Percentiles rank a stretch among this genome's conserved stretches.
Evolutionary conservation across 2,797 vertebrate species (phyloP).

Genomic region (Halcyon leucocephala): DNA sequence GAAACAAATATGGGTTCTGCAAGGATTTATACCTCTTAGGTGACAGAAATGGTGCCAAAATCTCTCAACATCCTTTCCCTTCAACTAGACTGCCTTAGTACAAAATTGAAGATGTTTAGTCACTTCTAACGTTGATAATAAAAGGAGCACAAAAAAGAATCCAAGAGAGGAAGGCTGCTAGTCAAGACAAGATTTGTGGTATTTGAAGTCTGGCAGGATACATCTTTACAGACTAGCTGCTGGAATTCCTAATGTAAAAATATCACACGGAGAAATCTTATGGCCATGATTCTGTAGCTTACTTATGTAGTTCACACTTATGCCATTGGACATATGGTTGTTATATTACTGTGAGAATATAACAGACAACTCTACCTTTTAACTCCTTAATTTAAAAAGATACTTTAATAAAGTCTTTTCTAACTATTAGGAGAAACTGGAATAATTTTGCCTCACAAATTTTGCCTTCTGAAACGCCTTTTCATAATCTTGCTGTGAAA

Average conservation of each 20-base stretch:
- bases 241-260: neutral
- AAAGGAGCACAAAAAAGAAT: neutral
- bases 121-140: neutral
- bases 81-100: neutral
- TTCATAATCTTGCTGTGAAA: neutral
- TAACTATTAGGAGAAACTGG: neutral
- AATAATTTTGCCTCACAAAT: neutral
- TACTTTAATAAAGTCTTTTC: neutral
- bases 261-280: neutral
- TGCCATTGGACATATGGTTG: neutral
- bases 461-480: neutral
- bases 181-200: neutral
- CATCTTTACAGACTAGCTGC: neutral
- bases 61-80: neutral
- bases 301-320: neutral
- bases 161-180: neutral
- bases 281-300: neutral
- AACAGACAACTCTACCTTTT: neutral
- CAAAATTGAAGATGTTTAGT: neutral
- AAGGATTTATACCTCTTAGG: neutral
- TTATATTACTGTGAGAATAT: neutral
- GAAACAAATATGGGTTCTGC: neutral
- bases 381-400: neutral
- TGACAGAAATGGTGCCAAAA: slow-evolving; percentile 37
- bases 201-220: neutral